Conservation (phyloP, 2,797 vertebrate species). For the Brachymystax lenok region DNA sequence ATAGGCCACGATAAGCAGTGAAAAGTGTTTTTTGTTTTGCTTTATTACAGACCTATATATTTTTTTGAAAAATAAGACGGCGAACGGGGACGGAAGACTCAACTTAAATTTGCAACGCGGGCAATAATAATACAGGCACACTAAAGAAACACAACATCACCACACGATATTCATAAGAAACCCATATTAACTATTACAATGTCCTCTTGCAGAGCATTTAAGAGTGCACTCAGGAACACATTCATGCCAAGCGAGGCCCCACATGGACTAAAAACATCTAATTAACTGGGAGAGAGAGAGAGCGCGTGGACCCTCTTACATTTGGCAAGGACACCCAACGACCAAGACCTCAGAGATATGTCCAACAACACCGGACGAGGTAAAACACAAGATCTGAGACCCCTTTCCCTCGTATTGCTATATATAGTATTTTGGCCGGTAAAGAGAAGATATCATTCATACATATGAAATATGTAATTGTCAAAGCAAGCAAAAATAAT, state of each 20-base stretch:
- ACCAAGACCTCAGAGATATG: slow-evolving; percentile 75
- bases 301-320: slow-evolving; percentile 50
- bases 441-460: background rate
- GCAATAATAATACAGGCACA: slow-evolving; percentile 3
- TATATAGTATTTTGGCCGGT: background rate
- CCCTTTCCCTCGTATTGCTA: background rate
- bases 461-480: background rate
- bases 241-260: slow-evolving; percentile 70
- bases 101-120: background rate
- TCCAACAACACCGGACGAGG: slow-evolving; percentile 78
- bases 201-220: slow-evolving; percentile 67
- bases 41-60: background rate
- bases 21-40: background rate
- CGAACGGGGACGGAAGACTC: background rate
- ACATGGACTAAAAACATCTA: slow-evolving; percentile 65
- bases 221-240: slow-evolving; percentile 63
- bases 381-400: slow-evolving; percentile 65
- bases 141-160: slow-evolving; percentile 4
- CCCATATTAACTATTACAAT: slow-evolving; percentile 56
- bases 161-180: slow-evolving; percentile 23
- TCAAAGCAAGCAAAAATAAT: background rate
- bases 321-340: slow-evolving; percentile 67
- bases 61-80: background rate
- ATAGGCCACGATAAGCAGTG: background rate
- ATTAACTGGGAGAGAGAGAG: slow-evolving; percentile 56